A percentile compares a stretch with the other conserved stretches of the same genome.
Conservation (phyloP, 2,113 vertebrate species). For the Harpagus bidentatus region DNA sequence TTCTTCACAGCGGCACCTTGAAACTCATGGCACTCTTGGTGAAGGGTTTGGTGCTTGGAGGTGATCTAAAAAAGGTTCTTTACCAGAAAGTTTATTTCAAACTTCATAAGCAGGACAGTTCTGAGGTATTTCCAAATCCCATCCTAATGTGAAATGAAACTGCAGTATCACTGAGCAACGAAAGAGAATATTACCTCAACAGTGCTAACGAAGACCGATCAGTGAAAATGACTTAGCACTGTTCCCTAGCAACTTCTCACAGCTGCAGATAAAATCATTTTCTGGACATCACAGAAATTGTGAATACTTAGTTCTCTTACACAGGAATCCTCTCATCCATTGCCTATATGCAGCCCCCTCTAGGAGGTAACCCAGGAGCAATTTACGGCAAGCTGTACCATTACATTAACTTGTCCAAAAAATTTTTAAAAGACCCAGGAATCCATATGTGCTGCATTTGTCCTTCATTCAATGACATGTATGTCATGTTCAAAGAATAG, state of each 20-base stretch:
- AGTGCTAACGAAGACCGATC: neutral
- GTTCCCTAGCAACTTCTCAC: constrained; percentile 62
- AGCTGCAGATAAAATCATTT: constrained; percentile 36
- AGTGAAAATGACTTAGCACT: neutral
- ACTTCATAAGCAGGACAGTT: neutral
- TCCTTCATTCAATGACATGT: neutral
- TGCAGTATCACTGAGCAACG: neutral
- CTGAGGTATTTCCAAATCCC: neutral
- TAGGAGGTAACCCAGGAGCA: neutral
- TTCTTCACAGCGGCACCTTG: accelerated
- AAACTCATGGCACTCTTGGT: too few relatives aligned
- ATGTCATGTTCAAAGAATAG: neutral
- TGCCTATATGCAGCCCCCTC: neutral
- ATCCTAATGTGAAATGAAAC: neutral
- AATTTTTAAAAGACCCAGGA: accelerated
- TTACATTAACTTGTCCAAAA: neutral
- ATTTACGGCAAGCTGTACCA: neutral
- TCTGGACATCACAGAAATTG: neutral
- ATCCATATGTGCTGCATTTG: neutral
- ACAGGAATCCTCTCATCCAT: neutral
- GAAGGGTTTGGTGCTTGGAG: too few relatives aligned
- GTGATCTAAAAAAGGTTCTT: neutral
- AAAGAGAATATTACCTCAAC: neutral
- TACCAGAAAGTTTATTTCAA: neutral
- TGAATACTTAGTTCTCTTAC: neutral